phyloP scores from a whole-genome alignment of 2,113 vertebrate genomes.

The Myrmophylax atrothorax region DNA sequence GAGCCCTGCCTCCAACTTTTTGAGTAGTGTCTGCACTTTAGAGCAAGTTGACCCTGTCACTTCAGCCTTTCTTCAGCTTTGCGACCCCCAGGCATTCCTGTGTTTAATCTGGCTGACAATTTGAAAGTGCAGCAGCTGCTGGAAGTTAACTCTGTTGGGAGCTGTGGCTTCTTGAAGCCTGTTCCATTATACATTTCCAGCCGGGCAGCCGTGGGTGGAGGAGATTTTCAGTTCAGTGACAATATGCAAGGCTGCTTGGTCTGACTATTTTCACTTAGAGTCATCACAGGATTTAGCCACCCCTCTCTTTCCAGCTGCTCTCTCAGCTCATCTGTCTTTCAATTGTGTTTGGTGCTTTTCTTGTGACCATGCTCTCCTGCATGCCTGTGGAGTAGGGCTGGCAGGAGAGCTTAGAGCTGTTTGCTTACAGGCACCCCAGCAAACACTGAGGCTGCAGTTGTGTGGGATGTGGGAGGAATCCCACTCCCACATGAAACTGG shows the following conservation, averaged over 20 bases:
- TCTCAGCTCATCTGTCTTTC: constrained; percentile 59
- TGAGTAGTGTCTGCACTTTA: not conserved
- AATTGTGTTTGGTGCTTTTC: constrained; percentile 59
- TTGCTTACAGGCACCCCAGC: constrained; percentile 27
- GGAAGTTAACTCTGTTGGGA: constrained; percentile 5
- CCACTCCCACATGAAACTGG: not conserved
- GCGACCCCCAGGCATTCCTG: not conserved
- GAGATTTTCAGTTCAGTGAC: not conserved
- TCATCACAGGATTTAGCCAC: constrained; percentile 19
- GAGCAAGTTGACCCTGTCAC: not conserved
- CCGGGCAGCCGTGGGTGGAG: not conserved
- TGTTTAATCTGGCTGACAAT: constrained; percentile 15
- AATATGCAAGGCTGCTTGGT: not conserved
- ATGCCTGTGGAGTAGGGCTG: not conserved
- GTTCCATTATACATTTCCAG: not conserved
- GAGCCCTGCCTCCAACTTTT: not conserved
- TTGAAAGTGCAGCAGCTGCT: not conserved
- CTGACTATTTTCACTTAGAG: constrained; percentile 39
- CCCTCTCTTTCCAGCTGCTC: constrained; percentile 6
- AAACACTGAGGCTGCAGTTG: not conserved
- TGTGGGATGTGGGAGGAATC: not conserved
- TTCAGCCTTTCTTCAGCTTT: not conserved
- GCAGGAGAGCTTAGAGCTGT: not conserved
- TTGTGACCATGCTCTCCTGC: not conserved
- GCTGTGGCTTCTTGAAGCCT: not conserved